A percentile compares a stretch with the other conserved stretches of the same genome.
These are phyloP conservation scores for Halocynthia aurantium DNA, from an alignment of 23 tunicate genomes.

Conservation along the genomic window DNA sequence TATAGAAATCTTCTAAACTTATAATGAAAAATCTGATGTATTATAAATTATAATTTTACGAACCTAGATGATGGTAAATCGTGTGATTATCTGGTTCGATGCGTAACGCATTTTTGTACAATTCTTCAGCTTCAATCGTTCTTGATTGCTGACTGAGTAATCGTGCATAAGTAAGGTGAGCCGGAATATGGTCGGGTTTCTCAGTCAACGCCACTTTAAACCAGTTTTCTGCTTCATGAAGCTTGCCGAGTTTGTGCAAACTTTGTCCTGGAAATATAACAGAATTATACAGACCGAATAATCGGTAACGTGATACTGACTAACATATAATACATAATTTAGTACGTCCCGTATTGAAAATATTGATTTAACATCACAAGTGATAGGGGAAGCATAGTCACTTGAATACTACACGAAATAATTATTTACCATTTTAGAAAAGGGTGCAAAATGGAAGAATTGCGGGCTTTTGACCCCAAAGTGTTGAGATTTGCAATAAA, in stretches of 20 bases:
- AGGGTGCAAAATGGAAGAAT: too few relatives aligned
- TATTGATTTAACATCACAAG: too few relatives aligned
- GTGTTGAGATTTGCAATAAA: too few relatives aligned
- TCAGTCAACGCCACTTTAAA: slow-evolving; percentile 38
- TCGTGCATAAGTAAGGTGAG: slow-evolving; percentile 70
- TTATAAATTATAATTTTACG: background rate
- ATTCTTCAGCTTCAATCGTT: slow-evolving; percentile 13
- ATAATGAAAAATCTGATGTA: background rate
- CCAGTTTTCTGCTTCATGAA: slow-evolving; percentile 50
- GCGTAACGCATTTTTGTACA: slow-evolving; percentile 32
- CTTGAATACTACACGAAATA: background rate
- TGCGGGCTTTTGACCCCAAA: too few relatives aligned
- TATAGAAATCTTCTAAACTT: background rate
- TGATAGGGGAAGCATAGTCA: too few relatives aligned
- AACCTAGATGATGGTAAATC: slow-evolving; percentile 49
- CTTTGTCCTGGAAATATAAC: slow-evolving; percentile 49
- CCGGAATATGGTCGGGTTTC: slow-evolving; percentile 69
- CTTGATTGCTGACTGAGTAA: slow-evolving; percentile 24
- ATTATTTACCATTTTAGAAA: background rate
- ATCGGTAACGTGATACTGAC: background rate
- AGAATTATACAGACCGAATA: background rate
- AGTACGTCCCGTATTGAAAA: too few relatives aligned
- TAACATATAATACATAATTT: too few relatives aligned
- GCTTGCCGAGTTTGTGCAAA: slow-evolving; percentile 26
- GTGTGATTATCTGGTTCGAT: slow-evolving; percentile 27